Evolutionary conservation across 2,113 vertebrate species (phyloP).

Genomic region (Scatophagus argus): DNA sequence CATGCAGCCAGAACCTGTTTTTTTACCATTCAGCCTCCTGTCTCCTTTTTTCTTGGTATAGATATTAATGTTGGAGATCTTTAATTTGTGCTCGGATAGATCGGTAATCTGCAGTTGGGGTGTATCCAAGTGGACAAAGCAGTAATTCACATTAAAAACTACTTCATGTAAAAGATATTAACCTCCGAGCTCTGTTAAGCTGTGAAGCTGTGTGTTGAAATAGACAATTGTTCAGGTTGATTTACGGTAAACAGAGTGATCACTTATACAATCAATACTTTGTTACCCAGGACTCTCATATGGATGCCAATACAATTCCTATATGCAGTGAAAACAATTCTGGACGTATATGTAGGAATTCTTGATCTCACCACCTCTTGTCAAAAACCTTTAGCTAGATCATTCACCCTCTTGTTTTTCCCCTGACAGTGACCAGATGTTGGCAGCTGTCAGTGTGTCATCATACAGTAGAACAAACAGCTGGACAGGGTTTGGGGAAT

Average conservation of each 20-base stretch:
- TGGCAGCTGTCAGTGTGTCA: slow-evolving; percentile 35
- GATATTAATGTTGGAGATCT: neutral
- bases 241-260: neutral
- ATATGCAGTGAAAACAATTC: neutral
- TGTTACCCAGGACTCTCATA: neutral
- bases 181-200: neutral
- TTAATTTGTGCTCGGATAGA: neutral
- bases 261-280: neutral
- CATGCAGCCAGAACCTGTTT: neutral
- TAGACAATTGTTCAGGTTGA: neutral
- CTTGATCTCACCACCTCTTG: neutral
- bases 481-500: slow-evolving; percentile 46
- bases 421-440: slow-evolving; percentile 48
- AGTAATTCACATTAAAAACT: neutral
- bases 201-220: neutral
- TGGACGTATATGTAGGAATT: neutral
- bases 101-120: neutral
- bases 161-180: neutral
- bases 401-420: slow-evolving; percentile 14
- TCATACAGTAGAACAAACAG: slow-evolving; percentile 45
- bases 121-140: neutral
- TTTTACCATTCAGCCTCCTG: neutral
- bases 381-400: neutral
- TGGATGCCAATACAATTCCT: neutral
- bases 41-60: slow-evolving; percentile 13